Evolutionary conservation across 2,888 invertebrate species (phyloP).

Genomic region (Pandemis corylana): DNA sequence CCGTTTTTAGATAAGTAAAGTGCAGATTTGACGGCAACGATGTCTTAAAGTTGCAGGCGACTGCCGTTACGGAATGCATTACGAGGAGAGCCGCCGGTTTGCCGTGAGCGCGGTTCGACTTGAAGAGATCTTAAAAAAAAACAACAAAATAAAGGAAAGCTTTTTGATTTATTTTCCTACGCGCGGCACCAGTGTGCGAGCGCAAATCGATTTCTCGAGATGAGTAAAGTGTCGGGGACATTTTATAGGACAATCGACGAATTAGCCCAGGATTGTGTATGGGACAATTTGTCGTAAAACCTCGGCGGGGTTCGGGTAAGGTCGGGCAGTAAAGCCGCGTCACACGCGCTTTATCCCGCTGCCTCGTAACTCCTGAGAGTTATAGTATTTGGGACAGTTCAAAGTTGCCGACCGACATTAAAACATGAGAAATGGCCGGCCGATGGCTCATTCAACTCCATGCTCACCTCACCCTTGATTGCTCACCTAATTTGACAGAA

Average conservation of each 20-base stretch:
- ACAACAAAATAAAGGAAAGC: not conserved
- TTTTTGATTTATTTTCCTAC: conserved; percentile 1
- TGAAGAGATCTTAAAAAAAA: conserved; percentile 6
- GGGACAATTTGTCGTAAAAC: conserved; percentile 64
- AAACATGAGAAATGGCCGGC: conserved; percentile 78
- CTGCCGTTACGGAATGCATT: conserved; percentile 62
- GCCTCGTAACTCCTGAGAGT: conserved; percentile 78
- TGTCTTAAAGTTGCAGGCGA: conserved; percentile 55
- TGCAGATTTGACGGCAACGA: conserved; percentile 59
- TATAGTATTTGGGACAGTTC: conserved; percentile 81
- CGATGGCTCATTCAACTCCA: conserved; percentile 70
- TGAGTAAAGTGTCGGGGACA: conserved; percentile 22
- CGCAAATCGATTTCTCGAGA: conserved; percentile 15
- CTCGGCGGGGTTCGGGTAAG: conserved; percentile 45
- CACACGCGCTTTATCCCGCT: conserved; percentile 64
- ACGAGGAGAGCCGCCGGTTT: conserved; percentile 37
- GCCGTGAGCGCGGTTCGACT: conserved; percentile 24
- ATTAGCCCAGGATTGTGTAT: conserved; percentile 35
- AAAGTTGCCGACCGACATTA: conserved; percentile 80
- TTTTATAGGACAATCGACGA: conserved; percentile 41
- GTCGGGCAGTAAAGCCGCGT: conserved; percentile 62
- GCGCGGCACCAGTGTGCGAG: conserved; percentile 20
- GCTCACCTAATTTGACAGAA: conserved; percentile 26
- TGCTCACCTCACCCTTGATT: conserved; percentile 27
- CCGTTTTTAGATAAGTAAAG: conserved; percentile 68